These are phyloP conservation scores for Bombus haemorrhoidalis DNA, from an alignment of 1,140 invertebrate genomes.

Conservation along the genomic window DNA sequence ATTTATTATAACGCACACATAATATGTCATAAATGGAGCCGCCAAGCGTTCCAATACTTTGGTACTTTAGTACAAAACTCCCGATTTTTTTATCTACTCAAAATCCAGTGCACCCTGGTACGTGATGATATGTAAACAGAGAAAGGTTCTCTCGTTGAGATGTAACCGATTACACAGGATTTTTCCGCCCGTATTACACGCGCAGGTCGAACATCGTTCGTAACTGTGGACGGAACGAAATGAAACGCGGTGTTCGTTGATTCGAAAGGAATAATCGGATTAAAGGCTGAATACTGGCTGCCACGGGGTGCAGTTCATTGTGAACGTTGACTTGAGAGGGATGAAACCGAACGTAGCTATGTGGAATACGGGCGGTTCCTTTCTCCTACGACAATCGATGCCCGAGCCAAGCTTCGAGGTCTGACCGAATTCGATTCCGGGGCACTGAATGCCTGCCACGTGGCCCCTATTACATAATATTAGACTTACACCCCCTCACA, in stretches of 20 bases:
- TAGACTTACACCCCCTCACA: slow-evolving; percentile 57
- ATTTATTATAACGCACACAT: too few relatives aligned
- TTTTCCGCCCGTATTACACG: slow-evolving; percentile 41
- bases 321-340: slow-evolving; percentile 67
- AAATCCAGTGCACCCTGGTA: too few relatives aligned
- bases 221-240: slow-evolving; percentile 31
- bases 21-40: too few relatives aligned
- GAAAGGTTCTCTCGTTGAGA: background rate
- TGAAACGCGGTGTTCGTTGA: slow-evolving; percentile 61
- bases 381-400: slow-evolving; percentile 51
- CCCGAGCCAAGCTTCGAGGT: background rate
- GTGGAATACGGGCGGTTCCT: slow-evolving; percentile 37
- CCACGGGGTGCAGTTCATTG: slow-evolving; percentile 65
- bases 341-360: slow-evolving; percentile 64
- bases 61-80: background rate
- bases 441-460: slow-evolving; percentile 51
- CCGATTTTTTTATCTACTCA: background rate
- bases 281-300: slow-evolving; percentile 65
- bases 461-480: slow-evolving; percentile 65
- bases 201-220: background rate
- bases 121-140: slow-evolving; percentile 2
- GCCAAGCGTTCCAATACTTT: too few relatives aligned
- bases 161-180: slow-evolving; percentile 36
- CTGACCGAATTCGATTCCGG: slow-evolving; percentile 57
- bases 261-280: slow-evolving; percentile 75